Percentiles rank a stretch among this genome's conserved stretches.
phyloP scores from a whole-genome alignment of 2,888 invertebrate genomes.

The Lysandra coridon region DNA sequence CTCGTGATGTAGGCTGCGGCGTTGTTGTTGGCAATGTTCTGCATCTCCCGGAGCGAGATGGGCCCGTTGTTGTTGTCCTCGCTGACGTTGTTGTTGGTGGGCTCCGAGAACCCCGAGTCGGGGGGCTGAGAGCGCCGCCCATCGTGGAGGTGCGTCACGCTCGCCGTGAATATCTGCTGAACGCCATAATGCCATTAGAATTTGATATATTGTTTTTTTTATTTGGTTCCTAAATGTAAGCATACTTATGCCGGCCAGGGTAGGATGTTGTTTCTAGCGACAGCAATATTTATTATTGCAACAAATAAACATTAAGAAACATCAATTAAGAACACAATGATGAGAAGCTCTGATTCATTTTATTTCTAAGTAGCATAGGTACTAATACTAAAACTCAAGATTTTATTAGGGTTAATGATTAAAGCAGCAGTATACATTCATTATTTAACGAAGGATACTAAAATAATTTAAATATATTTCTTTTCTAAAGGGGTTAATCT shows the following conservation, averaged over 20 bases:
- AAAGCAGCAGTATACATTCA: background rate
- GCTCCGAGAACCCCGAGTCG: conserved; percentile 71
- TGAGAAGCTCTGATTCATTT: background rate
- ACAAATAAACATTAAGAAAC: background rate
- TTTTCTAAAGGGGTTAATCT: no score
- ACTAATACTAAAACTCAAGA: background rate
- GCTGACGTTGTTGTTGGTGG: conserved; percentile 70
- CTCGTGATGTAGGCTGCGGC: conserved; percentile 76
- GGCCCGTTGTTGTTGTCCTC: conserved; percentile 81
- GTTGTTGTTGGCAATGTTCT: conserved; percentile 80
- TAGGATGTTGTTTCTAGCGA: no score
- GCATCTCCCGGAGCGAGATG: conserved; percentile 77
- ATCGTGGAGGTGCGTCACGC: conserved; percentile 68
- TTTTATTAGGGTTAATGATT: background rate
- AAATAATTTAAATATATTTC: no score
- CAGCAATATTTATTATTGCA: no score
- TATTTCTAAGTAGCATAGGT: background rate
- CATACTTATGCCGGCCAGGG: no score
- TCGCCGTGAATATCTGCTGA: conserved; percentile 66
- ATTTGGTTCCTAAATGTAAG: no score
- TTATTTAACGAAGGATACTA: no score
- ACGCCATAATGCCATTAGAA: background rate
- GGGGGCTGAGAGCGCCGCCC: conserved; percentile 65
- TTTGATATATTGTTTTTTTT: no score
- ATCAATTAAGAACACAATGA: background rate